Evolutionary conservation across 2,888 invertebrate species (phyloP).

Genomic region (Gnatocerus cornutus): DNA sequence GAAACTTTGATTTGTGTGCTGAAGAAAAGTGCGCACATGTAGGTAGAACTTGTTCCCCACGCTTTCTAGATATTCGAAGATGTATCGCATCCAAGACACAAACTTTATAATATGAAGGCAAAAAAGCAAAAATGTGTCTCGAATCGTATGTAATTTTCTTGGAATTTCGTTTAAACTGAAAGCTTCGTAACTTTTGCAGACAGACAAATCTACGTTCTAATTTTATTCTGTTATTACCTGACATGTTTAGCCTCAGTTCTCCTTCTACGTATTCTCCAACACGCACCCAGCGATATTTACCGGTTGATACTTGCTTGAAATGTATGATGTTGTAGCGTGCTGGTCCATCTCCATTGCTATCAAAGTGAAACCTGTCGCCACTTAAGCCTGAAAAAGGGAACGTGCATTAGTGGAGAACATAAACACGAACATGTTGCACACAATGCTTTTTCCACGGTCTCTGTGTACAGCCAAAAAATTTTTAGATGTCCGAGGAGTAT

Average conservation of each 20-base stretch:
- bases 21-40: slow-evolving; percentile 10
- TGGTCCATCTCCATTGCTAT: slow-evolving; percentile 93
- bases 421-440: too few species aligned
- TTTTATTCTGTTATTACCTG: slow-evolving; percentile 73
- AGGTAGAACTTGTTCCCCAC: not conserved
- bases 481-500: too few species aligned
- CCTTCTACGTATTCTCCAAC: slow-evolving; percentile 92
- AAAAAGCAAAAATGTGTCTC: not conserved
- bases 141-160: not conserved
- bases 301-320: slow-evolving; percentile 87
- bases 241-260: slow-evolving; percentile 84
- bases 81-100: not conserved
- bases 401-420: too few species aligned
- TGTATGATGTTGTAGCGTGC: slow-evolving; percentile 97
- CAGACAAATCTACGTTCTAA: not conserved
- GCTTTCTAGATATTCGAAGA: slow-evolving; percentile 3
- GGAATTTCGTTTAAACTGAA: not conserved
- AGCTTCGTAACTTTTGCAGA: not conserved
- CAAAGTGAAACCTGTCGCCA: slow-evolving; percentile 92
- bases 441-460: too few species aligned
- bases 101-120: not conserved
- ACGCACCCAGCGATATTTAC: slow-evolving; percentile 87
- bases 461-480: too few species aligned
- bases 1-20: slow-evolving; percentile 20
- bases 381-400: slow-evolving; percentile 80